phyloP scores from a whole-genome alignment of 2,113 vertebrate species.

The Microcebus tavaratra region DNA sequence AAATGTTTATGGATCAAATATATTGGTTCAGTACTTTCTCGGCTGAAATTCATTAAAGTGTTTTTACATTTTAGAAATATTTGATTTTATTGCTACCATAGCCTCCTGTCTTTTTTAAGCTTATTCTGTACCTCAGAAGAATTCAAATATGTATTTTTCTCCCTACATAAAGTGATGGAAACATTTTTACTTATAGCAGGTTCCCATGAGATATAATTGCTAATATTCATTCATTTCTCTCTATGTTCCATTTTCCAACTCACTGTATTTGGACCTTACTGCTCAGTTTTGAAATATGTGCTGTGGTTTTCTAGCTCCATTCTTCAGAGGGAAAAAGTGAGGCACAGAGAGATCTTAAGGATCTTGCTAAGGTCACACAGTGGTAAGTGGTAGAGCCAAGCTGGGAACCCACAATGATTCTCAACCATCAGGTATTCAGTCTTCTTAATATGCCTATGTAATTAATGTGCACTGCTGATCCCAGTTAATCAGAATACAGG shows the following conservation, averaged over 20 bases:
- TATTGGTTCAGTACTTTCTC: slow-evolving; percentile 20
- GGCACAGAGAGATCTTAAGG: background rate
- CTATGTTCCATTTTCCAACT: background rate
- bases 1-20: slow-evolving; percentile 35
- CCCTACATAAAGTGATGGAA: background rate
- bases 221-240: slow-evolving; percentile 6
- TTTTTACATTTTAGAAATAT: slow-evolving; percentile 42
- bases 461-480: background rate
- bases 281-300: background rate
- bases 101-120: background rate
- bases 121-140: background rate
- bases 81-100: slow-evolving; percentile 6
- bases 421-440: background rate
- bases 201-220: background rate
- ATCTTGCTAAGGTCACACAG: background rate
- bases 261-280: background rate
- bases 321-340: background rate
- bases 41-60: background rate
- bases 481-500: slow-evolving; percentile 25
- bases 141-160: slow-evolving; percentile 11
- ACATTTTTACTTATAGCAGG: background rate
- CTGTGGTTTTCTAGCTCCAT: background rate
- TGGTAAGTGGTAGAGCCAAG: background rate
- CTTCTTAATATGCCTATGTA: background rate
- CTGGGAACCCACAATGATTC: background rate